These are phyloP conservation scores for Bombus pyrosoma DNA, from an alignment of 1,140 invertebrate species.

Conservation along the genomic window DNA sequence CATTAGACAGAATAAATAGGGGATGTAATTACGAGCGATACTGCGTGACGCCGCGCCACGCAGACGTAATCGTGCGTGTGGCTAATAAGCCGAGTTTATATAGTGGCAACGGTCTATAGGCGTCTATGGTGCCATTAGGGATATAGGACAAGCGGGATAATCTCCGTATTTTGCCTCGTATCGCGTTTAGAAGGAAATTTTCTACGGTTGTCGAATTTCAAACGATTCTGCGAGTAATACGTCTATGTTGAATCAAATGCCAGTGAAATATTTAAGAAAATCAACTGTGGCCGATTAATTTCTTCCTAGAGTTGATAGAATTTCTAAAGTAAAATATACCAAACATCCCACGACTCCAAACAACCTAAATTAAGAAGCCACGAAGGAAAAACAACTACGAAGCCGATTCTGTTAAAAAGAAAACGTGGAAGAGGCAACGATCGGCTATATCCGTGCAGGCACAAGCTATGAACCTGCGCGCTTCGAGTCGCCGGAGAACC, in stretches of 20 bases:
- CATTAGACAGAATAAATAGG: conserved; percentile 64
- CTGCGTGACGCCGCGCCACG: conserved; percentile 25
- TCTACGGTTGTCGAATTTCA: too few species aligned
- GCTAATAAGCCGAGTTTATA: conserved; percentile 53
- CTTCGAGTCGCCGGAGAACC: conserved; percentile 36
- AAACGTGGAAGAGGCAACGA: neutral
- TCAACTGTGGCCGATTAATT: too few species aligned
- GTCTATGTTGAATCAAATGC: too few species aligned
- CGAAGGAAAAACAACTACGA: neutral
- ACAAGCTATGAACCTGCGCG: conserved; percentile 30
- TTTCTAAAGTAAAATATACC: neutral
- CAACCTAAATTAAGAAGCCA: too few species aligned
- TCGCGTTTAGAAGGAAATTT: too few species aligned
- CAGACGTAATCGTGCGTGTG: conserved; percentile 41
- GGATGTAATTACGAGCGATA: conserved; percentile 52
- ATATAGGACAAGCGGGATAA: too few species aligned
- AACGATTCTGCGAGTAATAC: too few species aligned
- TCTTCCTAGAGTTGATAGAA: neutral
- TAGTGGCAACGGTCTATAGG: neutral
- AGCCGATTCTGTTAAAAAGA: neutral
- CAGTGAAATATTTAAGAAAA: neutral
- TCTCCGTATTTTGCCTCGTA: too few species aligned
- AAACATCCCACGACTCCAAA: neutral
- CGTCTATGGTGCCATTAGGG: too few species aligned
- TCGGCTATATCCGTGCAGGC: neutral